Conservation (phyloP, 2,113 vertebrate species). For the Bostrychus sinensis region DNA sequence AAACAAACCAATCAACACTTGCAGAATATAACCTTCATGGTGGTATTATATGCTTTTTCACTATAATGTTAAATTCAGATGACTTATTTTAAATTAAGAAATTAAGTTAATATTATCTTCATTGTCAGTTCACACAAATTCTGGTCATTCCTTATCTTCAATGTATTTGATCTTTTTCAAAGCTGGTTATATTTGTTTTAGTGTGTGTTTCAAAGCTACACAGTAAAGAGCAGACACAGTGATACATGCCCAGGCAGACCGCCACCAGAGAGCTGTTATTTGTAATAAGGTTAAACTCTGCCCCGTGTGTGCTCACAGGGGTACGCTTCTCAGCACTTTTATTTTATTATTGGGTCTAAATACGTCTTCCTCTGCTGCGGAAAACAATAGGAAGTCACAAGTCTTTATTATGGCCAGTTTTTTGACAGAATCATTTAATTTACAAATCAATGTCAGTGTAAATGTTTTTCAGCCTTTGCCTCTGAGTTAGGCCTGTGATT, state of each 20-base stretch:
- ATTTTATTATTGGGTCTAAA: constrained; percentile 42
- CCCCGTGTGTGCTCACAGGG: constrained; percentile 34
- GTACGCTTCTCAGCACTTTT: constrained; percentile 33
- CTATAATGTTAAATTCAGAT: too few species aligned
- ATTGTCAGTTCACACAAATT: too few species aligned
- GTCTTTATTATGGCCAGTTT: background rate
- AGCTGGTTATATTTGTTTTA: constrained; percentile 1
- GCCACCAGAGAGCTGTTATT: constrained; percentile 55
- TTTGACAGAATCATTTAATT: constrained; percentile 1
- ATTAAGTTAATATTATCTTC: too few species aligned
- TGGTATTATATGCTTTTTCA: too few species aligned
- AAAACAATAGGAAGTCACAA: constrained; percentile 4
- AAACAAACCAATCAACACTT: too few species aligned
- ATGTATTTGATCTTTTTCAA: constrained; percentile 36
- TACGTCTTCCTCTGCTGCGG: constrained; percentile 16
- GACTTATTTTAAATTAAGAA: too few species aligned
- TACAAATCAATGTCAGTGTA: constrained; percentile 5
- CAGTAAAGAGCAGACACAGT: constrained; percentile 19
- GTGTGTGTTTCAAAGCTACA: constrained; percentile 12
- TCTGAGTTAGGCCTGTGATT: too few species aligned
- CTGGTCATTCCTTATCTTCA: constrained; percentile 23
- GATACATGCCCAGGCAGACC: constrained; percentile 10
- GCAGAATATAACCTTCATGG: too few species aligned
- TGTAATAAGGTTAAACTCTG: constrained; percentile 53
- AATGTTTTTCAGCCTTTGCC: background rate